Base-by-base conservation (phyloP, 2,113 vertebrate species). In the Oophaga pumilio region DNA sequence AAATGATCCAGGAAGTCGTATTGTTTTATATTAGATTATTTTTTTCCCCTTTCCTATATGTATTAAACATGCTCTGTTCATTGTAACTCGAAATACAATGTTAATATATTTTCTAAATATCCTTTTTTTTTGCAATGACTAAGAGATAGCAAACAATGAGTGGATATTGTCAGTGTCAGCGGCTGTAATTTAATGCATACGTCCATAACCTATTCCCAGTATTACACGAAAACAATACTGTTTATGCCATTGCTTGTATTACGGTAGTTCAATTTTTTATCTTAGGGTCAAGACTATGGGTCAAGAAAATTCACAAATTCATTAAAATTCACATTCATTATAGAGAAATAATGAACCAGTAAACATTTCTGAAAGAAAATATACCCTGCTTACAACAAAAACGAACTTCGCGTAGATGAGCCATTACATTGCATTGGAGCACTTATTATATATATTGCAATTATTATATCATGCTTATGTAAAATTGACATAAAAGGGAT, bases 321-420 rank as follows among this genome's bases (percentile, higher is more conserved):
- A 68, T 79, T 79, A 53, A 56, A 86, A 86, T 68, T 62, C 60
- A 33, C 74, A 28, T 49, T 79, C 85, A 86, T 79, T 79, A 86
- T 14, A 68, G 60, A 33, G 49, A 62, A 24, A 66, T 22, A 66
- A 78, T 66, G 56, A 26, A 66, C 49, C 22, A 68, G 84, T 76
- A 60, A 85, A 53, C 43, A 83, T 68, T 68, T 2, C 22, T 15
- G 12, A 49, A 53, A 33, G 49, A 83, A 53, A 69, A 50, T 53
- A 68, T 26, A 49, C 24, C n/a, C 53, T 83, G 49, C 50, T 26
- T 53, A 24, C 62, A 64, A 82, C 17, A 49, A 68, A 52, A 53
- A 50, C 5, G 33, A 24, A 66, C 6, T 20, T 59, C 18, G 24
- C 15, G 17, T 8, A 20, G 14, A 56, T 57, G 53, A 57, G 28